Percentiles rank a stretch among this genome's conserved stretches.
These are phyloP conservation scores for Synergus japonicus DNA, from an alignment of 2,888 invertebrate species.

Conservation along the genomic window DNA sequence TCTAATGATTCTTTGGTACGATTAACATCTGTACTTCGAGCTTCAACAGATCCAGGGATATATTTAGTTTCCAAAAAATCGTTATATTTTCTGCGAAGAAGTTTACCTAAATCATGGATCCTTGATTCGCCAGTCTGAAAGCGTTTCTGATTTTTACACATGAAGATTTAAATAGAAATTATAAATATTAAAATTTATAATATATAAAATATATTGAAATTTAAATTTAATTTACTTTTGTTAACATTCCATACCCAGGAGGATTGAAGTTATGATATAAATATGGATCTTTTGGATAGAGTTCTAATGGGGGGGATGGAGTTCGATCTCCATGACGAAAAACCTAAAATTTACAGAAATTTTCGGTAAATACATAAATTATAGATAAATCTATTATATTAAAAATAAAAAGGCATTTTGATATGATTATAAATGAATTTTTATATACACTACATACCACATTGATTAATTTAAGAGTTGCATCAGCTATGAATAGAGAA, in stretches of 20 bases:
- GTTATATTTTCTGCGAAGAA: conserved; percentile 78
- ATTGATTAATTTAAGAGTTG: conserved; percentile 5
- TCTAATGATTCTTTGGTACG: conserved; percentile 87
- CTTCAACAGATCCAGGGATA: conserved; percentile 67
- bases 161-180: background rate
- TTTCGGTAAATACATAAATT: background rate
- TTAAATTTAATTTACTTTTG: conserved; percentile 53
- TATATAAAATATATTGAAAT: background rate
- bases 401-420: background rate
- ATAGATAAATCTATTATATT: background rate
- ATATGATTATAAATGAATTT: background rate
- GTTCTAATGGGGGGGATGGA: conserved; percentile 49
- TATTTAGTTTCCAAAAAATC: conserved; percentile 78
- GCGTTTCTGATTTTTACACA: background rate
- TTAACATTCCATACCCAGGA: conserved; percentile 56
- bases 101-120: conserved; percentile 78
- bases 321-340: conserved; percentile 61
- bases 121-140: conserved; percentile 79
- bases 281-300: conserved; percentile 58
- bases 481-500: background rate
- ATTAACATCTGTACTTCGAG: conserved; percentile 84
- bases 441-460: background rate
- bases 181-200: background rate
- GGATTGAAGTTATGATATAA: conserved; percentile 52
- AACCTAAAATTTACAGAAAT: conserved; percentile 46